These are phyloP conservation scores for Mimas tiliae DNA, from an alignment of 2,888 invertebrate genomes.

Conservation along the genomic window DNA sequence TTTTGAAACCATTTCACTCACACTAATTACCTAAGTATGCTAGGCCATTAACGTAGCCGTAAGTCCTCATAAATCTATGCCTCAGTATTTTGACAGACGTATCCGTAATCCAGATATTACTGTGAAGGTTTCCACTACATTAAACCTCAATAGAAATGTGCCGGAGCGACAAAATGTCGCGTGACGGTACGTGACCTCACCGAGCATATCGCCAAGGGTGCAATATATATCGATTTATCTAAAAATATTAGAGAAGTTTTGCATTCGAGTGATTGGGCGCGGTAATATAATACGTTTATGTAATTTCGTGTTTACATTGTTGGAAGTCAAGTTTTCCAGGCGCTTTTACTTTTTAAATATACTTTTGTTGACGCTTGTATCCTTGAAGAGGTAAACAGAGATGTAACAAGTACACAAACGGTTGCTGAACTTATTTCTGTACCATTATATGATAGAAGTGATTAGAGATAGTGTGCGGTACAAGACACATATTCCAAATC, in stretches of 20 bases:
- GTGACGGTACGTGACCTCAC: conserved; percentile 11
- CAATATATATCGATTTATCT: conserved; percentile 37
- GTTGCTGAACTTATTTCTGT: too few relatives aligned
- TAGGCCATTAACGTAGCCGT: neutral
- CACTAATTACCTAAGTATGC: neutral
- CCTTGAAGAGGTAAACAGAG: too few relatives aligned
- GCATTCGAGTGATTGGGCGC: neutral
- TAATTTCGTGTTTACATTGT: neutral
- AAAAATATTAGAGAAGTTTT: conserved; percentile 27
- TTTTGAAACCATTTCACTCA: neutral
- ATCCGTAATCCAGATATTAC: conserved; percentile 20
- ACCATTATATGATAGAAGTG: too few relatives aligned
- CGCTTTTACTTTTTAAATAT: too few relatives aligned
- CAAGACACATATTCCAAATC: too few relatives aligned
- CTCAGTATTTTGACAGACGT: conserved; percentile 1
- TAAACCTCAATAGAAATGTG: conserved; percentile 21
- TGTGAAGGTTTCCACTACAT: conserved; percentile 22
- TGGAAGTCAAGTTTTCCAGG: neutral
- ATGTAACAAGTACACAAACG: too few relatives aligned
- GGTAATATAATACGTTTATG: neutral
- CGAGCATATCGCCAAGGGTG: conserved; percentile 31
- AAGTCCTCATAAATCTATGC: neutral
- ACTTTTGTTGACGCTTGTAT: too few relatives aligned
- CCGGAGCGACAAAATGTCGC: conserved; percentile 11
- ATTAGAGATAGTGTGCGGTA: too few relatives aligned